Base-by-base conservation (phyloP, 2,797 vertebrate genomes). In the Capromys pilorides region DNA sequence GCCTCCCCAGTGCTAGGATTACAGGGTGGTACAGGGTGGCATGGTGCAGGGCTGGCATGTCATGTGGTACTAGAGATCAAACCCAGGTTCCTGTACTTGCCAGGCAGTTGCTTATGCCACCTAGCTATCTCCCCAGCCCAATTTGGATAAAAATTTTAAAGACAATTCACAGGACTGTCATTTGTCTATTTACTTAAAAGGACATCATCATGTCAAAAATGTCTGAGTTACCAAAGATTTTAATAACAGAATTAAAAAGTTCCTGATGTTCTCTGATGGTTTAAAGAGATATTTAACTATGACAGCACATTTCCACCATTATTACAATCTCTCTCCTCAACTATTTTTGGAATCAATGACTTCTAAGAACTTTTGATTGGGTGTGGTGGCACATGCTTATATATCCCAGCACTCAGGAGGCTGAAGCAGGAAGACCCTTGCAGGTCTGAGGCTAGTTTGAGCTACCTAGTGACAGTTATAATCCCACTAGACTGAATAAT, bases 101-200 rank as follows among this genome's bases (percentile, higher is more conserved):
- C 16, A 57, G 54, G 54, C 54, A 57, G 54, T 2, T 57, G 54
- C 54, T 57, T 57, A 57, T 57, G 54, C 54, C 54, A 57, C 54
- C 18, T 14, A 57, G 54, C 54, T 57, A 18, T 57, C 54, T 57
- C 54, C 22, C 39, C 64, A 95, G 45, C 7, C 41, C 90, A 45
- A 45, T 57, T 31, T 83, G 82, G 62, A 51, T 39, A 91, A 91
- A 91, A 73, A 62, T 91, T 88, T 61, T n/a, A 85, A 94, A 88
- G 67, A 39, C 59, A 93, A 86, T 66, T 83, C 59, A 94, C n/a
- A 51, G 45, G 33, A 92, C 31, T 80, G 78, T 69, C 77, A 91
- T 64, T 79, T 91, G 59, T 41, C 80, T 95, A 93, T 79, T 95
- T 94, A 88, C 67, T 94, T 16, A 88, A 94, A 91, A 95, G 79